phyloP scores from a whole-genome alignment of 2,113 vertebrate species.

The Sorex araneus region DNA sequence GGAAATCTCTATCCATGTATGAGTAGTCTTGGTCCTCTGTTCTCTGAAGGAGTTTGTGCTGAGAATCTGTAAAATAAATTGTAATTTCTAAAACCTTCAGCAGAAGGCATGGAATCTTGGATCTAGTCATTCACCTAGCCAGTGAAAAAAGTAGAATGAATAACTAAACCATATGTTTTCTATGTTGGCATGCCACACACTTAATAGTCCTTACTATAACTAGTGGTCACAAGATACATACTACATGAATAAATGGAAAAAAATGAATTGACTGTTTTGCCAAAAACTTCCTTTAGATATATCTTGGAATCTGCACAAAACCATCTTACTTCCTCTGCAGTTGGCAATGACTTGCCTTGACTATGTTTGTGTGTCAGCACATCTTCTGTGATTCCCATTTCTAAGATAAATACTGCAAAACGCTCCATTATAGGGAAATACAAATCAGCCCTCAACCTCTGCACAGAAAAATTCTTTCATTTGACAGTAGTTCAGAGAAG shows the following conservation, averaged over 20 bases:
- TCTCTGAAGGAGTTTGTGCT: background rate
- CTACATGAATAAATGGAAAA: background rate
- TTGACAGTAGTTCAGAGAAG: background rate
- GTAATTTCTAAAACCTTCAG: background rate
- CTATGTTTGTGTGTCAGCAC: background rate
- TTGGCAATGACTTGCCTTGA: background rate
- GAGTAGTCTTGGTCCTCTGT: background rate
- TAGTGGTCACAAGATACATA: background rate
- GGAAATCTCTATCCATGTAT: background rate
- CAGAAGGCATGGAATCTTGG: background rate
- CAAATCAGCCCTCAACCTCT: background rate
- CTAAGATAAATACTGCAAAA: slow-evolving; percentile 49
- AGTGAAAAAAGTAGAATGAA: background rate
- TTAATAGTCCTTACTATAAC: background rate
- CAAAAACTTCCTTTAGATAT: slow-evolving; percentile 41
- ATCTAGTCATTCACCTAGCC: no score
- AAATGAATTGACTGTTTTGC: background rate
- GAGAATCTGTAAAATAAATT: slow-evolving; percentile 48
- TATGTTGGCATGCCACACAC: background rate
- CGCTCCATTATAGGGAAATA: background rate
- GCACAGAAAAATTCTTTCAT: background rate
- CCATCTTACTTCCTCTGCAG: background rate
- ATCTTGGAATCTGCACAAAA: slow-evolving; percentile 46
- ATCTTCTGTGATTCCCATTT: slow-evolving; percentile 44
- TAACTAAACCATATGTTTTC: background rate